Percentiles rank a stretch among this genome's conserved stretches.
These are phyloP conservation scores for Ephestia elutella DNA, from an alignment of 1,140 invertebrate species.

Conservation along the genomic window DNA sequence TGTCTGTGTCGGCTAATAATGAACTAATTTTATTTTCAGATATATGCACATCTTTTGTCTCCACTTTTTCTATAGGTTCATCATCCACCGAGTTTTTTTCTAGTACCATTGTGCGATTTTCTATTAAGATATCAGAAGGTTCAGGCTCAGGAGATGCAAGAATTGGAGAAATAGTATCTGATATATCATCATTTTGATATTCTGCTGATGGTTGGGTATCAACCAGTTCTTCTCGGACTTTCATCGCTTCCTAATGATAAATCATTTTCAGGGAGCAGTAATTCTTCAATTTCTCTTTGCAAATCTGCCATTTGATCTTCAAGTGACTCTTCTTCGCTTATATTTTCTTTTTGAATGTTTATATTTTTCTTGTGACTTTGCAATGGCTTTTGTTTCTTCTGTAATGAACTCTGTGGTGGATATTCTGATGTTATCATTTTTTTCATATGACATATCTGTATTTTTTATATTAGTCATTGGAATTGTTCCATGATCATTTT, in stretches of 20 bases:
- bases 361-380: not conserved
- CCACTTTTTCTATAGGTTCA: not conserved
- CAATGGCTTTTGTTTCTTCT: not conserved
- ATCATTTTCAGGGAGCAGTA: constrained; percentile 64
- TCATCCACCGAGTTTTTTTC: not conserved
- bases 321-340: constrained; percentile 57
- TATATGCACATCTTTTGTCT: constrained; percentile 17
- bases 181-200: constrained; percentile 46
- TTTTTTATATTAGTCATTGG: constrained; percentile 8
- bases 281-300: constrained; percentile 68
- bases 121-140: constrained; percentile 21
- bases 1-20: constrained; percentile 25
- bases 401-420: not conserved
- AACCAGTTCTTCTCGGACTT: constrained; percentile 45
- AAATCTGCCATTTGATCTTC: constrained; percentile 69
- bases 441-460: not conserved
- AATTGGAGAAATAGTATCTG: constrained; percentile 49
- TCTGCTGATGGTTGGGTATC: constrained; percentile 43
- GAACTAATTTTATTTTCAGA: constrained; percentile 32
- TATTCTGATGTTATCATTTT: not conserved
- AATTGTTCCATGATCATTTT: not conserved
- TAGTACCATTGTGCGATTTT: constrained; percentile 8
- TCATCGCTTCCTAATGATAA: constrained; percentile 46
- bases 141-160: constrained; percentile 55
- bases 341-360: constrained; percentile 23